phyloP scores from a whole-genome alignment of 2,797 vertebrate genomes.

The Allobates femoralis region DNA sequence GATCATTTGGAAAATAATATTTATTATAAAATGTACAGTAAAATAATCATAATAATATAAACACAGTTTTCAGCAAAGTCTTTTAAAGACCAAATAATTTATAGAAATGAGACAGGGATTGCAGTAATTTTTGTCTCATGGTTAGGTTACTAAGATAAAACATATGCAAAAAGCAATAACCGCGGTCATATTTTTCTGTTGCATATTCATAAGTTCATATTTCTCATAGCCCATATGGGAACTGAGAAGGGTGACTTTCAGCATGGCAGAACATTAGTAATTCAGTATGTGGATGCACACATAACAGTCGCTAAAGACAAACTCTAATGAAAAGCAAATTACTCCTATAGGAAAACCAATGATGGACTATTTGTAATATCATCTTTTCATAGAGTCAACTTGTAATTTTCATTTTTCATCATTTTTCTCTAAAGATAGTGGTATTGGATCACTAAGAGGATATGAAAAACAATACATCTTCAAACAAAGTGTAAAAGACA shows the following conservation, averaged over 20 bases:
- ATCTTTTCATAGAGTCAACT: slow-evolving; percentile 17
- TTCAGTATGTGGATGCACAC: slow-evolving; percentile 55
- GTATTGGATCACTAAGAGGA: slow-evolving; percentile 33
- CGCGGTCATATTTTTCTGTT: slow-evolving; percentile 16
- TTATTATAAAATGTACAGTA: slow-evolving; percentile 81
- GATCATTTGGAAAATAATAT: slow-evolving; percentile 73
- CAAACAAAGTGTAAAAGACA: slow-evolving; percentile 45
- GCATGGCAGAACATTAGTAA: slow-evolving; percentile 65
- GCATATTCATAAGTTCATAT: slow-evolving; percentile 50
- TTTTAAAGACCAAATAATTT: slow-evolving; percentile 89
- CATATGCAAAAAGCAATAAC: slow-evolving; percentile 66
- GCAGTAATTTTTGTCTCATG: slow-evolving; percentile 73
- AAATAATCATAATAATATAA: slow-evolving; percentile 75
- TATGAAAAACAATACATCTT: slow-evolving; percentile 48
- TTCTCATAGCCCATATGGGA: slow-evolving; percentile 44
- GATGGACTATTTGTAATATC: neutral
- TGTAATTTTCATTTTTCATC: slow-evolving; percentile 27
- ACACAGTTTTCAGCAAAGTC: slow-evolving; percentile 76
- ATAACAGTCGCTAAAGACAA: slow-evolving; percentile 59
- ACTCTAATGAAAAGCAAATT: slow-evolving; percentile 38
- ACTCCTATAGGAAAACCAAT: slow-evolving; percentile 4
- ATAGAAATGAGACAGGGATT: slow-evolving; percentile 75
- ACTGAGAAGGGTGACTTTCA: slow-evolving; percentile 62
- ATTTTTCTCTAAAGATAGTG: slow-evolving; percentile 34
- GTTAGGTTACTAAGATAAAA: slow-evolving; percentile 73